Base-by-base conservation (phyloP, 2,113 vertebrate species). In the Macquaria australasica region DNA sequence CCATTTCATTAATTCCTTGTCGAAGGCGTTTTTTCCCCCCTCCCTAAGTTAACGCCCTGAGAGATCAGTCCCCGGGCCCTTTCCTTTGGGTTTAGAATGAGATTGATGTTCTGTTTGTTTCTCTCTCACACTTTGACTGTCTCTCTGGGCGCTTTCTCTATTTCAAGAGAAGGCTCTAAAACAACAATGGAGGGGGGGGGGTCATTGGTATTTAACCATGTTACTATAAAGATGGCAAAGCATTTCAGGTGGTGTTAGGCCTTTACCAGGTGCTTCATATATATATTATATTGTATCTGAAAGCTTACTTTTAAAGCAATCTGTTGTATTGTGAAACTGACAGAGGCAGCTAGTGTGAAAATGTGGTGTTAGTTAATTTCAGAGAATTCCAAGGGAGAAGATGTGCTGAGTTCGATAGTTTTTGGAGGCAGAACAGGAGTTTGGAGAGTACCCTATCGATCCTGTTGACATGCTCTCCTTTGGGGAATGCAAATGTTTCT, bases 401-500 rank as follows among this genome's bases (percentile, higher is more conserved):
- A 90, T 92, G 64, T 92, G 94, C 91, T 92, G 92, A 93, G 85
- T 80, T 87, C 6, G 89, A 80, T 76, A 66, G 62, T 91, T 88
- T 91, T 89, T 68, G 58, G 85, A 89, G 81, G 78, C 72, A 59
- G 87, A 92, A 71, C 77, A 73, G 85, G 82, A 91, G 67, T 87
- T 90, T 82, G 63, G 64, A 89, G 80, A 78, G 85, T 81, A 90
- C 87, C 76, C 94, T 93, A 95, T 95, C 86, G 94, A 93, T 95
- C 92, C 91, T 93, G 88, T 91, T 95, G 93, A 93, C 92, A 90
- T 21, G 72, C 80, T 85, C 75, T 86, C 93, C 92, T 91, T 89
- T 87, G 92, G 93, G 92, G 84, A 92, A 94, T 95, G 93, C 91
- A 94, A 93, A 93, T 95, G 85, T 86, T 93, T 92, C 86, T 87